Evolutionary conservation across 2,113 vertebrate species (phyloP), one percentile per base, ranked within the genome.

Genomic region (Pteropus alecto): DNA sequence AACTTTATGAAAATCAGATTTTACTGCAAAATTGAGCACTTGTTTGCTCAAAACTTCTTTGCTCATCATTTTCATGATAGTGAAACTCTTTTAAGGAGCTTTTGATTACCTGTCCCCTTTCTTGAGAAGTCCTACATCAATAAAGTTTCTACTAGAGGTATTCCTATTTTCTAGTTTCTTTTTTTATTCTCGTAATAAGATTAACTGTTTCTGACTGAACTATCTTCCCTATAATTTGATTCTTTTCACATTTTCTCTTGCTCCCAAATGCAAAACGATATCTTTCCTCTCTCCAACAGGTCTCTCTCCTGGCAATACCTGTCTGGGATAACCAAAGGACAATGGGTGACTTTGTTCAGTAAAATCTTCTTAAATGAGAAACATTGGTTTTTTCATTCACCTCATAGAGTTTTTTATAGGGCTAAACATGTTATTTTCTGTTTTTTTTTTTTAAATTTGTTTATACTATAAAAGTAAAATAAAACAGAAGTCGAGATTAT

Each of bases 401-500:
- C 3, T 30, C 48, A 83, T 28, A 41, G 48, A 33, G 38, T 46
- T 41, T 68, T 83, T 93, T 33, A 48, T 0, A 54, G 1, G 22
- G 76, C 9, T 71, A 35, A 28, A 13, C 46, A 28, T 38, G 33
- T 58, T 35, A 12, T 11, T 65, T 24, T 74, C 38, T 73, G 71
- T 70, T 83, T 70, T 58, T 21, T 87, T 3, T 38, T 38, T 38
- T 38, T 38, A 3, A 3, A 15, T 78, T 76, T 70, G 60, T 60
- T 73, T 46, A 5, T 48, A 74, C 18, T 38, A 19, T 43, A 19
- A 73, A 79, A 13, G 19, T 56, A 41, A 84, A 89, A 84, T 61
- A n/a, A 84, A 77, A 67, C n/a, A 61, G 38, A 84, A 93, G 33
- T 61, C 70, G 38, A 71, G 28, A 26, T 48, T 76, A 54, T 76